phyloP scores from a whole-genome alignment of 2,797 vertebrate genomes.

The Cygnus olor region DNA sequence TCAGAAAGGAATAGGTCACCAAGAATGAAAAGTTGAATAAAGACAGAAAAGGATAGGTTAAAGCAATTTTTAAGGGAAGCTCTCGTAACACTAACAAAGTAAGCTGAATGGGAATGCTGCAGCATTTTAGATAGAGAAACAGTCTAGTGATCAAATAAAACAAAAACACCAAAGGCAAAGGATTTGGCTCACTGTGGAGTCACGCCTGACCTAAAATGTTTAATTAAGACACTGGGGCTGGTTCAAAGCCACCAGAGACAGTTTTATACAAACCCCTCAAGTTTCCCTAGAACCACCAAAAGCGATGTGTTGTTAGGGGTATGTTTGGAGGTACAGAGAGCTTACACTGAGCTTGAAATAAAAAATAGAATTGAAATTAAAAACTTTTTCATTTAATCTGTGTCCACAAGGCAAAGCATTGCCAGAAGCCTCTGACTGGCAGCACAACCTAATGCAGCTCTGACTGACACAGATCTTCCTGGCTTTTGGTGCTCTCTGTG shows the following conservation, averaged over 20 bases:
- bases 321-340: background rate
- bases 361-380: background rate
- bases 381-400: background rate
- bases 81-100: background rate
- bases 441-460: background rate
- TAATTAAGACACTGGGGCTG: constrained; percentile 48
- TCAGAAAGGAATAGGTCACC: background rate
- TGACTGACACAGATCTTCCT: background rate
- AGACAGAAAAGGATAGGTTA: background rate
- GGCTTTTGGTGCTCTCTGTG: background rate
- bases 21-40: background rate
- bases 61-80: background rate
- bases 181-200: background rate
- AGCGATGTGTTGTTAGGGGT: background rate
- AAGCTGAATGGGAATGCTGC: background rate
- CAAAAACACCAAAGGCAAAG: constrained; percentile 46
- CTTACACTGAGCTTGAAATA: background rate
- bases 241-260: constrained; percentile 15
- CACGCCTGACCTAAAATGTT: background rate
- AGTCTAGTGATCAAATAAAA: constrained; percentile 25
- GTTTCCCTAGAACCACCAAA: background rate
- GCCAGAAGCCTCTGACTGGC: background rate
- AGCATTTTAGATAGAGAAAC: background rate
- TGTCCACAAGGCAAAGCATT: background rate
- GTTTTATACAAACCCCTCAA: background rate